Evolutionary conservation across 2,888 invertebrate species (phyloP).

Genomic region (Tribolium freemani): DNA sequence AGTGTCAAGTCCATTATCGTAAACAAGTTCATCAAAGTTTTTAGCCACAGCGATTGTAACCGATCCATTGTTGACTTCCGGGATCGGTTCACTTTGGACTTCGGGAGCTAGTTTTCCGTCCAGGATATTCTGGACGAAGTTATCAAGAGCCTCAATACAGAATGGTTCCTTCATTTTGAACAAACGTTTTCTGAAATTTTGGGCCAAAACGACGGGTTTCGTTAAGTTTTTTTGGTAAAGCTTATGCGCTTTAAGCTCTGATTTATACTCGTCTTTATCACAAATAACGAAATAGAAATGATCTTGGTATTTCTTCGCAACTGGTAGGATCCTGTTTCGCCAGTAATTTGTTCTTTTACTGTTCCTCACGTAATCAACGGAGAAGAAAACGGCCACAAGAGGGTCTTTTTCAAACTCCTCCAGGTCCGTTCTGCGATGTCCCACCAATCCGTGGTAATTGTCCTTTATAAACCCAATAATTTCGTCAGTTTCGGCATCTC

Average conservation of each 20-base stretch:
- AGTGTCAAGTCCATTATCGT: neutral
- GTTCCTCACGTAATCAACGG: neutral
- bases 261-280: neutral
- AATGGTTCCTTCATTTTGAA: neutral
- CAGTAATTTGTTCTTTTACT: neutral
- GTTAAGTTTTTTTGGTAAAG: neutral
- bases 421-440: neutral
- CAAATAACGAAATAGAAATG: neutral
- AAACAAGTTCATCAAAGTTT: neutral
- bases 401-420: neutral
- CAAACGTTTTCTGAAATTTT: neutral
- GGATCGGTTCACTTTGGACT: neutral
- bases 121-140: neutral
- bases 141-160: neutral
- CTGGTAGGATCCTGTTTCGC: neutral
- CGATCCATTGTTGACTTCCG: neutral
- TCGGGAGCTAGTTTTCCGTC: neutral
- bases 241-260: neutral
- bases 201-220: neutral
- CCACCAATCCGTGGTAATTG: neutral
- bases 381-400: neutral
- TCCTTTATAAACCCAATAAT: neutral
- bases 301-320: neutral
- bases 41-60: neutral
- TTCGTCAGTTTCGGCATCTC: neutral